phyloP scores from a whole-genome alignment of 2,888 invertebrate species.

The Tenthredo distinguenda region DNA sequence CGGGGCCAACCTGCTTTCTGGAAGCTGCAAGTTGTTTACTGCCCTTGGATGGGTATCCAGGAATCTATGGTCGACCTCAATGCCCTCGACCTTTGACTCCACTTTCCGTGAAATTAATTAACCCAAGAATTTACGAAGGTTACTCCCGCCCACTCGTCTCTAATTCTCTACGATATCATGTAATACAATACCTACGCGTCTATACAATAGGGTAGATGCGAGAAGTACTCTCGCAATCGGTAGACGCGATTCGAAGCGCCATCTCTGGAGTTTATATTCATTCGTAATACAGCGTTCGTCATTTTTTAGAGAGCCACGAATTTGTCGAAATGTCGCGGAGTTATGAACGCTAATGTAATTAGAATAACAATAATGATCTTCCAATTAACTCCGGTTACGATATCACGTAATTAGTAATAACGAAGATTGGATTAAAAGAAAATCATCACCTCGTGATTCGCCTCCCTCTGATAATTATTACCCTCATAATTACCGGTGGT shows the following conservation, averaged over 20 bases:
- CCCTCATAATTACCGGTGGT: not conserved
- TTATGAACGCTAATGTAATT: not conserved
- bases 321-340: not conserved
- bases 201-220: not conserved
- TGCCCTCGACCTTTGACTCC: slow-evolving; percentile 14
- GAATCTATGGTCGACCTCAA: slow-evolving; percentile 14
- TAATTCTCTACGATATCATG: slow-evolving; percentile 62
- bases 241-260: too few species aligned
- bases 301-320: not conserved
- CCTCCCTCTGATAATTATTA: not conserved
- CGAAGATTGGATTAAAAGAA: not conserved
- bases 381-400: not conserved
- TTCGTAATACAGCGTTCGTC: too few species aligned
- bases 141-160: slow-evolving; percentile 61
- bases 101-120: not conserved
- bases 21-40: slow-evolving; percentile 32
- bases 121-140: slow-evolving; percentile 11
- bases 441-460: not conserved
- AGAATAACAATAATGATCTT: not conserved
- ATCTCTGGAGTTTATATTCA: too few species aligned
- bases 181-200: not conserved
- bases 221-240: too few species aligned
- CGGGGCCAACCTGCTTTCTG: not conserved
- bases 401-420: not conserved
- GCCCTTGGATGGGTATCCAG: not conserved